Evolutionary conservation across 2,113 vertebrate species (phyloP).

Genomic region (Pionites leucogaster): DNA sequence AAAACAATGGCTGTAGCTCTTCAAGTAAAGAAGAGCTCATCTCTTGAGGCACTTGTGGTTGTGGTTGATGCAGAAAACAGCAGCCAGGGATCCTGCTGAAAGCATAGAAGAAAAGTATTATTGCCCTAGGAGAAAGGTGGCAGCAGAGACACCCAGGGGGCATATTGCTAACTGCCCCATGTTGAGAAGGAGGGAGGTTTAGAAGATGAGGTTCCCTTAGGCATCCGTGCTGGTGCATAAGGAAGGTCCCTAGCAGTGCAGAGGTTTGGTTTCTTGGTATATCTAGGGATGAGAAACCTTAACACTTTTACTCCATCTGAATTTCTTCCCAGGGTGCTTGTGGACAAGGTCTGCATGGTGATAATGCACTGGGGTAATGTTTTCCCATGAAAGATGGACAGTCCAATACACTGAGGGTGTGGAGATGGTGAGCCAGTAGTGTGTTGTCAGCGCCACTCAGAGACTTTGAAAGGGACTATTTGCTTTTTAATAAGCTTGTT

Average conservation of each 20-base stretch:
- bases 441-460: neutral
- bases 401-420: fast-evolving
- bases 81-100: neutral
- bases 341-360: neutral
- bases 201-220: neutral
- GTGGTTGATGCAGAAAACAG: neutral
- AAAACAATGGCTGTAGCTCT: neutral
- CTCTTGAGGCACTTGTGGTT: neutral
- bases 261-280: neutral
- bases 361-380: neutral
- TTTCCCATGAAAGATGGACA: neutral
- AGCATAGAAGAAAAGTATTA: neutral
- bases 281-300: neutral
- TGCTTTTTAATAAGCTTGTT: neutral
- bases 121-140: neutral
- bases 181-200: neutral
- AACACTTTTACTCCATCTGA: neutral
- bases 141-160: neutral
- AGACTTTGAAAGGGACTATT: neutral
- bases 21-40: neutral
- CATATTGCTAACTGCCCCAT: fast-evolving
- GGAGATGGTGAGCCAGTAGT: neutral
- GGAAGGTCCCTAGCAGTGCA: neutral
- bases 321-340: neutral
- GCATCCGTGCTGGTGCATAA: neutral